Conservation (phyloP, 2,797 vertebrate genomes). For the Sebastes steindachneri region DNA sequence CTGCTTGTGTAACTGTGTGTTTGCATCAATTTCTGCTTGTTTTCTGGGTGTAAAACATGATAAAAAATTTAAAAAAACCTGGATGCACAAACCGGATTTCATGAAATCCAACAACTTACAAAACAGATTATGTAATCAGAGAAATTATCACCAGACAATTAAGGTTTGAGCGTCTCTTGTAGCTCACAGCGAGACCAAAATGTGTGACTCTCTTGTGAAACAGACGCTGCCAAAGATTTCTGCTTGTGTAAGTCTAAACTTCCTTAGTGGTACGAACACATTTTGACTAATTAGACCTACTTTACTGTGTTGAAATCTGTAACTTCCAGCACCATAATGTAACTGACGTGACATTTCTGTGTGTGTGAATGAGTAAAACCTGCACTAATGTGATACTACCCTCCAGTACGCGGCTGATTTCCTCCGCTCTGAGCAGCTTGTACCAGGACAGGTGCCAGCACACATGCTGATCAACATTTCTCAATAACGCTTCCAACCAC, state of each 20-base stretch:
- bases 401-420: not conserved
- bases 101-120: constrained; percentile 17
- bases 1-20: not conserved
- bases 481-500: constrained; percentile 20
- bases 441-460: constrained; percentile 35
- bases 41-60: not conserved
- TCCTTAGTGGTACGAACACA: not conserved
- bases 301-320: not conserved
- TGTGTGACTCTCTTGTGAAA: constrained; percentile 61
- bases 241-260: constrained; percentile 36
- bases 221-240: constrained; percentile 48
- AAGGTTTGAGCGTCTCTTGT: constrained; percentile 26
- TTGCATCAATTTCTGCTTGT: not conserved
- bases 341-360: not conserved
- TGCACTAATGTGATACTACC: not conserved
- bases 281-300: not conserved
- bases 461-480: constrained; percentile 45
- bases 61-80: not conserved
- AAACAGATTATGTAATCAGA: constrained; percentile 56
- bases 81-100: not conserved
- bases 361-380: not conserved
- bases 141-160: constrained; percentile 35
- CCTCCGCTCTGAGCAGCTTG: constrained; percentile 21
- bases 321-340: not conserved
- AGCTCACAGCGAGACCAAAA: constrained; percentile 57